Base-by-base conservation (phyloP, 1,140 invertebrate genomes). In the Pseudachorutes palmiensis region DNA sequence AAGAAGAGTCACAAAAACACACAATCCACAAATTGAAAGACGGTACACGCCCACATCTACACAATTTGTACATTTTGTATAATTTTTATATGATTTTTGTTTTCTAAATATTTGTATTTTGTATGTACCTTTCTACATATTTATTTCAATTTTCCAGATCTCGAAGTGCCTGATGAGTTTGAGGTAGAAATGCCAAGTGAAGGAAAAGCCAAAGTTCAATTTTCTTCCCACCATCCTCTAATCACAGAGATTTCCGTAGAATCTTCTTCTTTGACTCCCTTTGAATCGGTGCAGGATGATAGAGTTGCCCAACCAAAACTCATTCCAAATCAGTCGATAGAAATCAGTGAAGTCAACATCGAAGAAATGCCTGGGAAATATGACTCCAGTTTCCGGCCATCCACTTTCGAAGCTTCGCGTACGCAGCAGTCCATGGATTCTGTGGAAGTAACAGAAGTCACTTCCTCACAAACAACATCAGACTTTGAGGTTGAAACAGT, bases 351-450 rank as follows among this genome's bases (percentile, higher is more conserved):
- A 36, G 26, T 32, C 19, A 63, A 9, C 30, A 14, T 12, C 14
- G 24, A 63, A 36, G 61, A 63, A 24, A 24, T 26, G 33, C 16
- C 61, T 41, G 61, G 61, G 2, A 32, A 63, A 48, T 63, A 63
- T 36, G 33, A 24, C 14, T 5, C 2, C 30, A 5, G 2, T 9
- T 48, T 45, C 24, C 36, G 45, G 61, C 61, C 33, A n/a, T 12
- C 61, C 3, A 45, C 22, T 3, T 41, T 63, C 12, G 33, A 63
- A 22, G 30, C 61, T 12, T 16, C 3, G 3, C 3, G 2, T 22
- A 28, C n/a, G 2, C 3, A 45, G n/a, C 36, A 48, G 3, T n/a
- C 30, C 9, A 2, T 48, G 2, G 36, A 63, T 12, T 9, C 33
- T 9, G 30, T 63, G 3, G 26, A 63, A 26, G 61, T 63, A 14